Evolutionary conservation across 2,888 invertebrate genomes (phyloP), one percentile per base, ranked within the genome.

Genomic region (Ichneumon xanthorius): DNA sequence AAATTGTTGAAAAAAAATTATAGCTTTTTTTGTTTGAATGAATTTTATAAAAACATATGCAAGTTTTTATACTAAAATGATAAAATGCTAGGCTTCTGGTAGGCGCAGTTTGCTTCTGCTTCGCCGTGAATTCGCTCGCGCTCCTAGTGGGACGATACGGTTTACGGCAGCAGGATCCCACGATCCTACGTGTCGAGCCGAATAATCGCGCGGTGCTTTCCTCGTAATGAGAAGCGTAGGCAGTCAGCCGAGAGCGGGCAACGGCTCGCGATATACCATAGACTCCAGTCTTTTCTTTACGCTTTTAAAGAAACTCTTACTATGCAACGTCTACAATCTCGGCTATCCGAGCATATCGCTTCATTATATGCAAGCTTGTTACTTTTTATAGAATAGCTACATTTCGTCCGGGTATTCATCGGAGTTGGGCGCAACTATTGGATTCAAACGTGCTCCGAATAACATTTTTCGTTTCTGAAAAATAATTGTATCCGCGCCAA

Each of bases 171-270:
- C n/a, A 88, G 78, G 86, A 88, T 90, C 90, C 88, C 90, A 90
- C 89, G 90, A 88, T 88, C 84, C 76, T 86, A 77, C 55, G 75
- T 80, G 87, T 84, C 86, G 86, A 78, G 87, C 86, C 88, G 89
- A 88, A 87, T 89, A 87, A 82, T 85, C 82, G 71, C 82, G 82
- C 75, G 86, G 80, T 76, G 80, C 76, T 75, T 79, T 84, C 48
- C 84, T 76, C 61, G 79, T 79, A 85, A 82, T 82, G 85, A 85
- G 79, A 82, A 82, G 63, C 79, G 70, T 65, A 79, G 65, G 70
- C 75, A 78, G 81, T 78, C 81, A 85, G 53, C 70, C 65, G 65
- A 40, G 37, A 67, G 37, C 65, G 22, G n/a, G 40, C 37, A 40
- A 67, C 65, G 65, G 40, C 65, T 40, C 19, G 40, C 40, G 19